Evolutionary conservation across 2,888 invertebrate species (phyloP).

Genomic region (Orthonevra nobilis): DNA sequence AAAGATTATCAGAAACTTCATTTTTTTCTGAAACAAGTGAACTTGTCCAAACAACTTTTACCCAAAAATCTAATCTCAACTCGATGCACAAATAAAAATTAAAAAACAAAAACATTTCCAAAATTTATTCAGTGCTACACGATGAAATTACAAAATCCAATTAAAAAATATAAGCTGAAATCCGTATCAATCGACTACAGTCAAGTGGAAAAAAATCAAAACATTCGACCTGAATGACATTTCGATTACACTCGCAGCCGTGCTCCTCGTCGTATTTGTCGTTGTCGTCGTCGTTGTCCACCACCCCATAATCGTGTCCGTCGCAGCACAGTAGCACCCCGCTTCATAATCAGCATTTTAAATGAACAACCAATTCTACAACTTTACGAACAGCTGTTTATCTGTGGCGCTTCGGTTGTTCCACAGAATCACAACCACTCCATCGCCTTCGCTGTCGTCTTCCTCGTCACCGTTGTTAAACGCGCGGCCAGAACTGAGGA

Average conservation of each 20-base stretch:
- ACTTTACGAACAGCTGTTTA: constrained; percentile 62
- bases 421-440: constrained; percentile 21
- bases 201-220: constrained; percentile 54
- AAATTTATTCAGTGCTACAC: neutral
- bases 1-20: constrained; percentile 59
- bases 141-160: neutral
- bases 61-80: neutral
- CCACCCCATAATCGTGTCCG: constrained; percentile 14
- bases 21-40: constrained; percentile 43
- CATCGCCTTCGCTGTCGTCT: constrained; percentile 34
- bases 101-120: constrained; percentile 1
- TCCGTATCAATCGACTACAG: constrained; percentile 16
- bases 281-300: constrained; percentile 6
- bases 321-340: constrained; percentile 8
- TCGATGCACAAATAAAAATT: no score
- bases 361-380: constrained; percentile 56
- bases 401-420: constrained; percentile 38
- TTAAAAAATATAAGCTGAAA: no score
- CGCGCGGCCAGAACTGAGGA: constrained; percentile 41
- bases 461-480: no score
- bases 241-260: constrained; percentile 38
- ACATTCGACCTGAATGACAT: constrained; percentile 70
- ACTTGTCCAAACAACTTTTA: constrained; percentile 54
- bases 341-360: constrained; percentile 27
- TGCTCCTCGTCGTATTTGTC: constrained; percentile 5